A percentile compares a stretch with the other conserved stretches of the same genome.
phyloP scores from a whole-genome alignment of 2,113 vertebrate genomes.

The Nyctibius bracteatus region DNA sequence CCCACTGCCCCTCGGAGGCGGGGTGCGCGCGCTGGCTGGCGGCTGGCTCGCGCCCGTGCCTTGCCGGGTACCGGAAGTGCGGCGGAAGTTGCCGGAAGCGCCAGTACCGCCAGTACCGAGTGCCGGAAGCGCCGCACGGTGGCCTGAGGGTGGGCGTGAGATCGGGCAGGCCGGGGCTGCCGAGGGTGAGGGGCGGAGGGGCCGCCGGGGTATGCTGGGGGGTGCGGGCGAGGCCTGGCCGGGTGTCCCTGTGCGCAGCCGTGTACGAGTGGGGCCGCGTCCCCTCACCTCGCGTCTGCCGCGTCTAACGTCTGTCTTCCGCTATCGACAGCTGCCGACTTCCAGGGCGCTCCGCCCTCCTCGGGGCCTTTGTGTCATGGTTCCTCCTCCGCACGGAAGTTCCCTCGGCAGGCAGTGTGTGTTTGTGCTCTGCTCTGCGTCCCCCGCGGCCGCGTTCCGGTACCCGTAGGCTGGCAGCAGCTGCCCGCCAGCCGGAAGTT shows the following conservation, averaged over 20 bases:
- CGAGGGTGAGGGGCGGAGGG: not conserved
- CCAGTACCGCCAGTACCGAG: fast-evolving
- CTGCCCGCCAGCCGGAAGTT: fast-evolving
- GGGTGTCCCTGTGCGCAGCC: fast-evolving
- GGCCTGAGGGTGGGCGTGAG: fast-evolving
- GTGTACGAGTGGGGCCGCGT: too few species aligned
- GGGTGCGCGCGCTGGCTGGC: too few species aligned
- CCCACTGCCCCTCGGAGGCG: not conserved
- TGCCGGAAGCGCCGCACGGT: not conserved
- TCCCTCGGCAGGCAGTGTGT: too few species aligned
- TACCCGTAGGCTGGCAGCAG: not conserved
- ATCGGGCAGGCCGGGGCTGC: fast-evolving
- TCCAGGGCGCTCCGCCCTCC: not conserved
- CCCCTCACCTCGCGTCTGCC: too few species aligned
- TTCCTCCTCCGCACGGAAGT: too few species aligned
- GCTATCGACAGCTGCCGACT: too few species aligned
- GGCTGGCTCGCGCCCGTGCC: fast-evolving
- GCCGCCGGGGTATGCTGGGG: fast-evolving
- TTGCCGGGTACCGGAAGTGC: not conserved
- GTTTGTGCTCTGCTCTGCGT: too few species aligned
- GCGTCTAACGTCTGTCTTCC: fast-evolving
- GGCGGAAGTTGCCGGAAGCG: not conserved
- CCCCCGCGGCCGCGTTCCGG: fast-evolving
- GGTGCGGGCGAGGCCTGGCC: too few species aligned
- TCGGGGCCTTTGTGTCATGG: not conserved